Percentiles rank a stretch among this genome's conserved stretches.
phyloP scores from a whole-genome alignment of 1,140 invertebrate species.

The Drepana arcuata region DNA sequence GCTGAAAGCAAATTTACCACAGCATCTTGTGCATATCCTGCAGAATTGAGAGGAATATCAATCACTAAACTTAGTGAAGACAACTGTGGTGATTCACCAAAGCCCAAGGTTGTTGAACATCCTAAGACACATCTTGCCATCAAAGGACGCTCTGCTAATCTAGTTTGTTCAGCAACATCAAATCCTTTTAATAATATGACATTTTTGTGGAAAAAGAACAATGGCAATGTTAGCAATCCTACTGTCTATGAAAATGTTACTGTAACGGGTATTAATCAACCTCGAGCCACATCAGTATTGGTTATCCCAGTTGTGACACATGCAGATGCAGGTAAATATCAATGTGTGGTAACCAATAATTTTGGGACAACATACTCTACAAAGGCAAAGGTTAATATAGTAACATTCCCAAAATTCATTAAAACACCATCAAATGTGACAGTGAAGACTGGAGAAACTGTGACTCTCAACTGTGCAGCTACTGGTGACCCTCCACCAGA shows the following conservation, averaged over 20 bases:
- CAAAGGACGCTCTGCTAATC: conserved; percentile 86
- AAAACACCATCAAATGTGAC: conserved; percentile 90
- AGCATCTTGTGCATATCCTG: conserved; percentile 85
- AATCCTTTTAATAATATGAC: conserved; percentile 75
- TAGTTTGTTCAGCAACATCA: conserved; percentile 84
- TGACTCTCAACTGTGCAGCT: conserved; percentile 91
- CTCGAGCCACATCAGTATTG: conserved; percentile 78
- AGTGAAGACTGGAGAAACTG: conserved; percentile 88
- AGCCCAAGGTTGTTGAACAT: conserved; percentile 87
- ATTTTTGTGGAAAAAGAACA: conserved; percentile 93
- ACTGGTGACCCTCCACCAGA: conserved; percentile 89
- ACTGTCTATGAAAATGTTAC: conserved; percentile 58
- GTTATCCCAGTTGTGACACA: conserved; percentile 82
- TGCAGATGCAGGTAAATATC: conserved; percentile 88
- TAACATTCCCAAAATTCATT: conserved; percentile 89
- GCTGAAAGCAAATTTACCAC: conserved; percentile 65
- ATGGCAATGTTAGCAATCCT: conserved; percentile 77
- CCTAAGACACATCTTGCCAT: conserved; percentile 86
- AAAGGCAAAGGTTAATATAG: conserved; percentile 88
- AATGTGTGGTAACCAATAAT: conserved; percentile 92
- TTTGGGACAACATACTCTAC: conserved; percentile 92
- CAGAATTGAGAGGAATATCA: conserved; percentile 77
- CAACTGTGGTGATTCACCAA: conserved; percentile 89
- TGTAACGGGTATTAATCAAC: conserved; percentile 65
- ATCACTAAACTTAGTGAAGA: conserved; percentile 77